Base-by-base conservation (phyloP, 2,888 invertebrate species). In the Uloborus plumipes region DNA sequence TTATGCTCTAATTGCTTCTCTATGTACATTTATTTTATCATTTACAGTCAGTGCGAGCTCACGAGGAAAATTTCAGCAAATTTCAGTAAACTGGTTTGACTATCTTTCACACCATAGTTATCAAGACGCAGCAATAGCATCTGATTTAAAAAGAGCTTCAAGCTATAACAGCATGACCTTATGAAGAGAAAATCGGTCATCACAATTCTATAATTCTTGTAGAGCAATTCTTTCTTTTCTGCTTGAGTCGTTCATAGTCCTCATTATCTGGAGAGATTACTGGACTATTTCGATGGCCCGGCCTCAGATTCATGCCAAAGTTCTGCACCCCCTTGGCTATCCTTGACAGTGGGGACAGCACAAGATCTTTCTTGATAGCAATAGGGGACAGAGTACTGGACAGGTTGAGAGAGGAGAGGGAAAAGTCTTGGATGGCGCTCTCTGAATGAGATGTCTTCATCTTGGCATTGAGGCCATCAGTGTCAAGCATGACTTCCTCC, bases 311-410 rank as follows among this genome's bases (percentile, higher is more conserved):
- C 16, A 94, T 93, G 0, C 96, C 94, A 70, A 96, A 91, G 87
- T 92, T 94, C 89, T 95, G 95, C 87, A 96, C 93, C 0, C 95
- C 95, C 88, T 94, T 95, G 0, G 96, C 96, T 66, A 96, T 89
- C 88, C 95, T 95, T 0, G 94, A 93, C 39, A 96, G 91, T 0
- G 94, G 94, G n/a, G 86, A 86, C 39, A 86, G 69, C 22, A 86
- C 86, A 55, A 86, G 61, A 83, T 86, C 86, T 50, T 86, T 86
- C 51, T 86, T 86, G 15, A 86, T 85, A 13, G 85, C 77, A 31
- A 86, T 81, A 11, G 86, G 85, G 16, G 85, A 85, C n/a, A 85
- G 59, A 18, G 79, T 79, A 22, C 62, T 84, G 59, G 82, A 76
- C 50, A 84, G 77, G 64, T 83, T 85, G 20, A 85, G 79, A 53